Base-by-base conservation (phyloP, 2,113 vertebrate species). In the Chionodraco myersi region DNA sequence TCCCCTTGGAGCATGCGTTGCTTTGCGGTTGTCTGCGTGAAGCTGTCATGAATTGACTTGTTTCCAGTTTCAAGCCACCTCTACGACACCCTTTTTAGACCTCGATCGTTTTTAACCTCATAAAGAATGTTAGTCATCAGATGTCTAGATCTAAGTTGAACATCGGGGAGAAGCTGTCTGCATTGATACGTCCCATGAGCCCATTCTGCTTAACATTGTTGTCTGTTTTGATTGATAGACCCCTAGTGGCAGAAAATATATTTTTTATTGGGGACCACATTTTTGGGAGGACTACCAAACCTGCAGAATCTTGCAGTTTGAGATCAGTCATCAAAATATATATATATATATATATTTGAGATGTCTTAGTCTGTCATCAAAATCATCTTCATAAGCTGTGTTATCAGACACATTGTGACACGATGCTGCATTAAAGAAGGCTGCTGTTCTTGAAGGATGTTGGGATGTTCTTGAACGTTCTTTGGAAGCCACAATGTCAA, bases 341-440 rank as follows among this genome's bases (percentile, higher is more conserved):
- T 2, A 18, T n/a, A n/a, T n/a, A n/a, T n/a, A n/a, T n/a, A n/a
- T n/a, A n/a, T n/a, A n/a, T n/a, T n/a, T n/a, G 45, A 52, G 21
- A 59, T 60, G 30, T 45, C 16, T 16, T 30, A 0, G 30, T 51
- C 30, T 21, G 66, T 26, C 45, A 16, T 13, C 48, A 41, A 18
- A 30, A 57, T 23, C 51, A 64, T 13, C 48, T 64, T 48, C 13
- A 41, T 77, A 58, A n/a, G 34, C 0, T 7, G 54, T n/a, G 48
- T 69, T 77, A 77, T 65, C 47, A 57, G 23, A 4, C 58, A 69
- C 56, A 73, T 30, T 51, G 60, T 26, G 10, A 74, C 56, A 26
- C 4, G 10, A 44, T 0, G 16, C 61, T 16, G 58, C n/a, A 34
- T 54, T 63, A 59, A 60, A 49, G 36, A 79, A 71, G 53, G 52